A percentile compares a stretch with the other conserved stretches of the same genome.
phyloP scores from a whole-genome alignment of 2,888 invertebrate genomes.

The Coelinius sp. region DNA sequence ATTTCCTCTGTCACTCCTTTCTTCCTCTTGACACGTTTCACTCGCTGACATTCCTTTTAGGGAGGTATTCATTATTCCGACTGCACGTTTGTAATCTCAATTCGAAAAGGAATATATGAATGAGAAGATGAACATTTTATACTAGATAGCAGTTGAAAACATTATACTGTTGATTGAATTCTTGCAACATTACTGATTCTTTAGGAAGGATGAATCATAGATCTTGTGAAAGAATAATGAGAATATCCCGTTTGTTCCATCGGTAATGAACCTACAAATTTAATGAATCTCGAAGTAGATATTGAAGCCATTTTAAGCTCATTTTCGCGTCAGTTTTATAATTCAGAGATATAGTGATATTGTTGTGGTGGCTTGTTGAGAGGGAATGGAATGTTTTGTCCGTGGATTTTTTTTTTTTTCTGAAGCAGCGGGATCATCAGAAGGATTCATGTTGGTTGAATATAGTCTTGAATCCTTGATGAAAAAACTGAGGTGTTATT shows the following conservation, averaged over 20 bases:
- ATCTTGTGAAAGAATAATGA: background rate
- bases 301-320: constrained; percentile 1
- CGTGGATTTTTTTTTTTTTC: no score
- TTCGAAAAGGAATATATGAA: background rate
- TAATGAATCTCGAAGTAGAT: background rate
- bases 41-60: background rate
- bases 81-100: background rate
- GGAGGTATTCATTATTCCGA: background rate
- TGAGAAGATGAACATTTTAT: background rate
- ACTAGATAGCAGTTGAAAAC: no score
- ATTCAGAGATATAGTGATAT: background rate
- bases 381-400: no score
- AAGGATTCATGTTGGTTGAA: no score
- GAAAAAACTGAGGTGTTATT: no score
- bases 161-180: background rate
- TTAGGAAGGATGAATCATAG: background rate
- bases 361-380: no score
- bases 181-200: background rate
- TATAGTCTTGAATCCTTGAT: no score
- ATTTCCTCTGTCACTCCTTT: constrained; percentile 5
- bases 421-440: no score
- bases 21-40: constrained; percentile 2
- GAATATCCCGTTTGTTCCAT: background rate
- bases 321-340: background rate
- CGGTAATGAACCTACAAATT: constrained; percentile 3